Evolutionary conservation across 2,797 vertebrate genomes (phyloP).

Genomic region (Characodon lateralis): DNA sequence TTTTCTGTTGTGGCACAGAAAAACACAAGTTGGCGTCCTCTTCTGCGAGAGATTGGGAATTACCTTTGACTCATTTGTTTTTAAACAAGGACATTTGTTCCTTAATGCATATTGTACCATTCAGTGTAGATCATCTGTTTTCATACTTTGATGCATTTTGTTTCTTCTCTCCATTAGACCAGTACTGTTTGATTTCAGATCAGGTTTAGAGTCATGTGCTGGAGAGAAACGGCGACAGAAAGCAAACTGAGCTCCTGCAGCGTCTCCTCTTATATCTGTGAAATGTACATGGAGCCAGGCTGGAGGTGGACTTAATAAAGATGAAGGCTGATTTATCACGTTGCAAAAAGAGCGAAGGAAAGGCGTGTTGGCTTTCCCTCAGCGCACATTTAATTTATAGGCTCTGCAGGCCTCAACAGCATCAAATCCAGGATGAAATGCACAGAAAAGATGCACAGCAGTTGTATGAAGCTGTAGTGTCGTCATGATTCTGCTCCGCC

Average conservation of each 20-base stretch:
- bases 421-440: conserved; percentile 10
- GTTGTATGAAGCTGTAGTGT: conserved; percentile 25
- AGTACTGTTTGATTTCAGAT: not conserved
- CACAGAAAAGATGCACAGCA: conserved; percentile 7
- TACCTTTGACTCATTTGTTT: not conserved
- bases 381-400: not conserved
- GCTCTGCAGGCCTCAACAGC: not conserved
- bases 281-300: not conserved
- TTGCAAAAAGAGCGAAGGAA: no score
- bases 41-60: not conserved
- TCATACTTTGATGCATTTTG: not conserved
- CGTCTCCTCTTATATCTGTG: conserved; percentile 14
- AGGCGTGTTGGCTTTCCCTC: not conserved
- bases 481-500: conserved; percentile 22
- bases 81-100: not conserved
- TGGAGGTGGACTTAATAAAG: conserved; percentile 16
- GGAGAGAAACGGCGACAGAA: not conserved
- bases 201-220: not conserved
- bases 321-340: not conserved
- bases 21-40: not conserved
- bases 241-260: not conserved
- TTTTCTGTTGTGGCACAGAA: not conserved
- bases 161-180: not conserved
- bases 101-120: not conserved
- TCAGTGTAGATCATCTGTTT: not conserved